Conservation (phyloP, 2,113 vertebrate genomes). For the Phocoena sinus region DNA sequence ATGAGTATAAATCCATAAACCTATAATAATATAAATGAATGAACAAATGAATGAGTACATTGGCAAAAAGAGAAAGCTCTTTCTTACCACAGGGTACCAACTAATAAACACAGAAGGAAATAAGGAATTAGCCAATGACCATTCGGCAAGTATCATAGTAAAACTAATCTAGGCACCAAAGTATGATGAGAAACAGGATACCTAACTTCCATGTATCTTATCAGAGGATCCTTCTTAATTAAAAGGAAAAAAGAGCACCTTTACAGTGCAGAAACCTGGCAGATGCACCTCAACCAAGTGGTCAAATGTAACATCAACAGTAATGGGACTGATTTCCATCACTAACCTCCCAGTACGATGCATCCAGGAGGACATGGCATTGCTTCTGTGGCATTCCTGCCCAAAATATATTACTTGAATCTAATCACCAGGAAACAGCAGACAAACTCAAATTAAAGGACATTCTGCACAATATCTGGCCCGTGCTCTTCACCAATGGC, state of each 20-base stretch:
- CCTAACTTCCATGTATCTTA: not conserved
- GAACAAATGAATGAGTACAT: not conserved
- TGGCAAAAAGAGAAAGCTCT: not conserved
- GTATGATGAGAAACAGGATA: not conserved
- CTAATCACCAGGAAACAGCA: not conserved
- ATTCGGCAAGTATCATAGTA: not conserved
- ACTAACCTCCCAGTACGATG: accelerated
- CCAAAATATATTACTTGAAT: accelerated
- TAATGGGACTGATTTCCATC: not conserved
- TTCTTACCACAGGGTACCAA: not conserved
- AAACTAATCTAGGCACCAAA: not conserved
- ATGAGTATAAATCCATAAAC: not conserved
- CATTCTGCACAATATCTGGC: not conserved
- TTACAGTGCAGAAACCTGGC: not conserved
- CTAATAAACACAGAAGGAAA: not conserved
- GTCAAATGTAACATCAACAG: not conserved
- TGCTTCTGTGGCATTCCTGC: not conserved
- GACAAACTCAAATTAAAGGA: not conserved
- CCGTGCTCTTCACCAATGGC: not conserved
- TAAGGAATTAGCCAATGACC: not conserved
- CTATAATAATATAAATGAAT: not conserved
- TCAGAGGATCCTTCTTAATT: not conserved
- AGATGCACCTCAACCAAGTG: no score
- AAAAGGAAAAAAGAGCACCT: not conserved
- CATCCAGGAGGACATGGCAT: accelerated